A percentile compares a stretch with the other conserved stretches of the same genome.
Conservation (phyloP, 2,113 vertebrate species). For the Pangasianodon hypophthalmus region DNA sequence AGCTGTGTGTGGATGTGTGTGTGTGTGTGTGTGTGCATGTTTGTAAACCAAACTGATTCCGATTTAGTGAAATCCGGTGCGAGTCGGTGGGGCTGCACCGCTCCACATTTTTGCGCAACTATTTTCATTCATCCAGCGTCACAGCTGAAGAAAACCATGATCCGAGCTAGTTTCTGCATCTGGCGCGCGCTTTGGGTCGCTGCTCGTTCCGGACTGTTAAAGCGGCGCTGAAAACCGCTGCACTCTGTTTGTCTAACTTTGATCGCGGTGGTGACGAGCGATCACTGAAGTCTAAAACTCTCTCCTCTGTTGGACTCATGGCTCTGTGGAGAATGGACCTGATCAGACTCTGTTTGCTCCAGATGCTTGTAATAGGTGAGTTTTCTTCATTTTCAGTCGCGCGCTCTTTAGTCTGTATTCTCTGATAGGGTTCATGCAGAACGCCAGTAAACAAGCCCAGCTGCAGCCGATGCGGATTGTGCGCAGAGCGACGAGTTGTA, state of each 20-base stretch:
- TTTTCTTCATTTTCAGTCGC: not conserved
- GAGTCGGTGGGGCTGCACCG: not conserved
- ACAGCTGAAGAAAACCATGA: slow-evolving; percentile 42
- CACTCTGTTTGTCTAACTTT: slow-evolving; percentile 51
- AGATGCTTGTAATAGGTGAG: slow-evolving; percentile 56
- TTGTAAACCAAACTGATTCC: not conserved
- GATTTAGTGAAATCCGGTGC: not conserved
- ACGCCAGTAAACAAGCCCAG: not conserved
- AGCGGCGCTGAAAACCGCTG: slow-evolving; percentile 42
- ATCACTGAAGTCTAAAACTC: slow-evolving; percentile 49
- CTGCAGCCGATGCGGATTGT: slow-evolving; percentile 45
- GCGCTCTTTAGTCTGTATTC: slow-evolving; percentile 3
- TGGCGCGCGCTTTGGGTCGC: slow-evolving; percentile 46
- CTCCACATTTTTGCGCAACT: slow-evolving; percentile 32
- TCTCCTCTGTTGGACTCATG: slow-evolving; percentile 41
- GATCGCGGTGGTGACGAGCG: slow-evolving; percentile 42
- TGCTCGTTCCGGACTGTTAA: slow-evolving; percentile 35
- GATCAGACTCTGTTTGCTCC: slow-evolving; percentile 52
- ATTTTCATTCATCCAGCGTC: slow-evolving; percentile 34
- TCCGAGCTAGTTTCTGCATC: slow-evolving; percentile 27
- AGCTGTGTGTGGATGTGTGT: not conserved
- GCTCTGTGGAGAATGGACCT: slow-evolving; percentile 53
- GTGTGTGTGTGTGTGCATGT: not conserved
- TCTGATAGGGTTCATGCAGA: slow-evolving; percentile 1
- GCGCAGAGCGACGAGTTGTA: not conserved